Evolutionary conservation across 1,140 invertebrate species (phyloP).

Genomic region (Parasteatoda tepidariorum): DNA sequence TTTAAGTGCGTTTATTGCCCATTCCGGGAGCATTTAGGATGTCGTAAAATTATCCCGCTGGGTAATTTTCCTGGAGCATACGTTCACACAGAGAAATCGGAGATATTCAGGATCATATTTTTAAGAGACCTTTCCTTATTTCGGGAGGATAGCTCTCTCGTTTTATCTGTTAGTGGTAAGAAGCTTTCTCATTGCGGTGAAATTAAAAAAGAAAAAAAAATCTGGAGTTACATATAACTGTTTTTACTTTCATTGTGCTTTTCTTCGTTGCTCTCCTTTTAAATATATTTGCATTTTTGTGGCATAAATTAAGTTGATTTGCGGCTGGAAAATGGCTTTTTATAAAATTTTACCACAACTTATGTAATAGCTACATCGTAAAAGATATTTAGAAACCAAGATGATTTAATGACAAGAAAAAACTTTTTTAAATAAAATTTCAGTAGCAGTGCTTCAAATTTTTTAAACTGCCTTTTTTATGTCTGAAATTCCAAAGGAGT

Average conservation of each 20-base stretch:
- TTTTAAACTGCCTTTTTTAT: too few species aligned
- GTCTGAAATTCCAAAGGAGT: too few species aligned
- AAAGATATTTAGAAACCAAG: too few species aligned
- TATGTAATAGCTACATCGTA: too few species aligned
- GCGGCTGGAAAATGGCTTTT: too few species aligned
- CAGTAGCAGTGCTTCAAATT: too few species aligned
- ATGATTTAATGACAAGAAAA: too few species aligned
- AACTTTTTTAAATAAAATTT: too few species aligned
- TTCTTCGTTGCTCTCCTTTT: neutral
- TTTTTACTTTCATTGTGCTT: neutral
- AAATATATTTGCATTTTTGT: neutral
- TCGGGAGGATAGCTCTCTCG: neutral
- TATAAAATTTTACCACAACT: too few species aligned
- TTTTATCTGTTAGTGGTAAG: neutral
- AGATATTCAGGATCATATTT: conserved; percentile 44
- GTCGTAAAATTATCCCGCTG: conserved; percentile 46
- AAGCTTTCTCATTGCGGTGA: neutral
- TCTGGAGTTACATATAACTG: too few species aligned
- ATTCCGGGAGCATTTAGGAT: conserved; percentile 47
- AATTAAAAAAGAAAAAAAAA: neutral
- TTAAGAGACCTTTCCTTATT: conserved; percentile 34
- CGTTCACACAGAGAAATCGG: neutral
- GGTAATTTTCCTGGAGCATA: conserved; percentile 37
- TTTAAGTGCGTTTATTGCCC: conserved; percentile 51
- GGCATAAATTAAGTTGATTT: neutral